A percentile compares a stretch with the other conserved stretches of the same genome.
Evolutionary conservation across 2,797 vertebrate species (phyloP).

Genomic region (Ctenosaura bakeri): DNA sequence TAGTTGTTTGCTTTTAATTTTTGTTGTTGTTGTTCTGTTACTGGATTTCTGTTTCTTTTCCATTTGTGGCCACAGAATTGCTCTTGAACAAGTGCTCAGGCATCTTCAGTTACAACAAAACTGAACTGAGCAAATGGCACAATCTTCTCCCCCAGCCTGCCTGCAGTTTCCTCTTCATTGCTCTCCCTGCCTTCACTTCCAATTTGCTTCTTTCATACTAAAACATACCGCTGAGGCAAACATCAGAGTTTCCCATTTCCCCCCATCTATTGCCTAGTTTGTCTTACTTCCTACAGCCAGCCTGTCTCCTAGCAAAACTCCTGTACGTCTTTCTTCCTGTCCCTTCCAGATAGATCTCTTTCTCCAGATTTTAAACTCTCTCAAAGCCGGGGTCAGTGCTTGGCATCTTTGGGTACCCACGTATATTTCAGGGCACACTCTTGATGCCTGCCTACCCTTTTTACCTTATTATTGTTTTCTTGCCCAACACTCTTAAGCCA

Average conservation of each 20-base stretch:
- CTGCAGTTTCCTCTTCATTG: not conserved
- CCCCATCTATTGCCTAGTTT: not conserved
- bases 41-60: not conserved
- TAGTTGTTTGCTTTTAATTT: not conserved
- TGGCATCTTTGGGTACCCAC: not conserved
- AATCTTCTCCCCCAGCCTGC: too few relatives aligned
- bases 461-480: not conserved
- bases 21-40: too few relatives aligned
- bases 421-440: not conserved
- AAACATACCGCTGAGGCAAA: not conserved
- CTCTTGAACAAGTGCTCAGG: too few relatives aligned
- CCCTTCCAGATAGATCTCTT: not conserved
- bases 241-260: not conserved
- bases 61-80: too few relatives aligned
- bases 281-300: not conserved
- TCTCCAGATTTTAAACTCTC: not conserved
- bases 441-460: not conserved
- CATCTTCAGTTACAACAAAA: too few relatives aligned
- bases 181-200: not conserved
- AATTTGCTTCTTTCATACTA: not conserved
- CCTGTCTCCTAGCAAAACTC: too few relatives aligned
- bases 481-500: not conserved
- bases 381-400: not conserved
- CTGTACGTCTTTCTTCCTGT: not conserved
- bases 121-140: too few relatives aligned